A percentile compares a stretch with the other conserved stretches of the same genome.
phyloP scores from a whole-genome alignment of 1,140 invertebrate species.

The Diabrotica virgifera region DNA sequence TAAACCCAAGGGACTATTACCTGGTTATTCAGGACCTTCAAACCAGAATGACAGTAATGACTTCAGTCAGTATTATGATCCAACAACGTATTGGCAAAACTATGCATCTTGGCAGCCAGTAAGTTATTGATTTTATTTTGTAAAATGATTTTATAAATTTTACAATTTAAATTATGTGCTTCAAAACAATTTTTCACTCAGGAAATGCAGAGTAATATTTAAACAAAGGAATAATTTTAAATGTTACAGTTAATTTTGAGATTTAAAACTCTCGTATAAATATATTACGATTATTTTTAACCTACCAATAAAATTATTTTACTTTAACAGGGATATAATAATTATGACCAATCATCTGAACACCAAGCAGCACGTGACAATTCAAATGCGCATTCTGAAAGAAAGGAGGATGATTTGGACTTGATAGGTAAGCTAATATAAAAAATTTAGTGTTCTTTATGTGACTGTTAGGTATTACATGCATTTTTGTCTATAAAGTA shows the following conservation, averaged over 20 bases:
- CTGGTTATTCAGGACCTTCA: constrained; percentile 32
- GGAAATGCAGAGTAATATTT: too few relatives aligned
- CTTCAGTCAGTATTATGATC: constrained; percentile 69
- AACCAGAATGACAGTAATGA: constrained; percentile 38
- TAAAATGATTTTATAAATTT: too few relatives aligned
- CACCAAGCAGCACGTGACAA: constrained; percentile 45
- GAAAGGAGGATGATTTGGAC: constrained; percentile 57
- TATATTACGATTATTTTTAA: too few relatives aligned
- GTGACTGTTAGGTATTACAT: too few relatives aligned
- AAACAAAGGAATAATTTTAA: too few relatives aligned
- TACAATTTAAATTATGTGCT: too few relatives aligned
- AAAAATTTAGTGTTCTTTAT: too few relatives aligned
- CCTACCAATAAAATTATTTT: too few relatives aligned
- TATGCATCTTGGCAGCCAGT: constrained; percentile 58
- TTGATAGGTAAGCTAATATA: constrained; percentile 53
- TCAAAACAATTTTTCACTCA: too few relatives aligned
- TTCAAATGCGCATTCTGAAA: constrained; percentile 28
- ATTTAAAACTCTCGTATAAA: too few relatives aligned
- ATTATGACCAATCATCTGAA: constrained; percentile 51
- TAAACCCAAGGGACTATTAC: constrained; percentile 61
- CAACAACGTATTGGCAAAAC: constrained; percentile 73
- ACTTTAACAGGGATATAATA: constrained; percentile 19
- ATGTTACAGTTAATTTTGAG: too few relatives aligned
- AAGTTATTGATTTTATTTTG: neutral
- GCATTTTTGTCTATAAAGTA: too few relatives aligned